phyloP scores from a whole-genome alignment of 92 coral and sea anemone genomes.

The Zoanthus sociatus region DNA sequence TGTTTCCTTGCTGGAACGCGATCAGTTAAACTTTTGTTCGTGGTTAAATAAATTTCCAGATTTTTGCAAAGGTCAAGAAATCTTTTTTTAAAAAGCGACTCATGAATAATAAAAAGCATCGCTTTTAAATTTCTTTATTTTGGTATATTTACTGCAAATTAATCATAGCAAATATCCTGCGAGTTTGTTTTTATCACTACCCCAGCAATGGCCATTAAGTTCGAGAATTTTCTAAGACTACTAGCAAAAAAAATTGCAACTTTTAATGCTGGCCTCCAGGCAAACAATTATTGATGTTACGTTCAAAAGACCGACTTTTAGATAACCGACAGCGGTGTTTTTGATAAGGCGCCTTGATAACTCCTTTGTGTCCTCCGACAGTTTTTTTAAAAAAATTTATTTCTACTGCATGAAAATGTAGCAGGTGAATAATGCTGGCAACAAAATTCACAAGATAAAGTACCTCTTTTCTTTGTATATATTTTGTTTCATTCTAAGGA shows the following conservation, averaged over 20 bases:
- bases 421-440: background rate
- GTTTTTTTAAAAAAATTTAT: background rate
- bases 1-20: background rate
- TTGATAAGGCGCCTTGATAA: slow-evolving; percentile 24
- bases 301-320: slow-evolving; percentile 46
- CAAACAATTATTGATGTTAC: slow-evolving; percentile 28
- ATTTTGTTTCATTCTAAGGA: background rate
- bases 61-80: background rate
- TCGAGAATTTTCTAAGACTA: slow-evolving; percentile 1
- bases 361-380: slow-evolving; percentile 34
- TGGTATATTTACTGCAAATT: slow-evolving; percentile 35
- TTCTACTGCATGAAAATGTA: background rate
- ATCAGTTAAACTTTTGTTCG: background rate
- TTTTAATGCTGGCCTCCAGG: slow-evolving; percentile 19
- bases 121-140: slow-evolving; percentile 23
- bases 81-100: background rate
- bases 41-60: background rate
- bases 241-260: background rate
- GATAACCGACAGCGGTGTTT: slow-evolving; percentile 48
- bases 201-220: background rate
- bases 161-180: slow-evolving; percentile 4
- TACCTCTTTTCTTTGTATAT: background rate
- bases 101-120: slow-evolving; percentile 39
- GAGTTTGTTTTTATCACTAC: background rate
- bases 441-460: background rate